Evolutionary conservation across 2,113 vertebrate genomes (phyloP), one percentile per base, ranked within the genome.

Genomic region (Ciconia stormi): DNA sequence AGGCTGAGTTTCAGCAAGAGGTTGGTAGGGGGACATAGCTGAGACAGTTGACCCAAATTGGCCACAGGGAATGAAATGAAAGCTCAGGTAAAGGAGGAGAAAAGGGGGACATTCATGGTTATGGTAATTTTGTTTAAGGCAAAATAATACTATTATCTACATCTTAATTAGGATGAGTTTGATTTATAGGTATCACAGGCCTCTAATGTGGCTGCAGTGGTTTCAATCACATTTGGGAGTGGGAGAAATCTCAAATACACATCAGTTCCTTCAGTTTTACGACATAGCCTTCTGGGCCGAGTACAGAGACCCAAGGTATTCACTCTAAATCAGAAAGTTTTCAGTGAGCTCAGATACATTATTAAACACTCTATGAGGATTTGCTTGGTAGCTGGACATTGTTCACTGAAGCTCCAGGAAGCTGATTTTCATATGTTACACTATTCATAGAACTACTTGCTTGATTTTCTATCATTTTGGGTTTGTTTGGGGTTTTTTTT

Each of bases 21-120:
- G 1, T 66, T 88, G 8, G 7, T 26, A 56, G 10, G 3, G 13
- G 11, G 2, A 46, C 9, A 6, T 16, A 62, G 11, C 4, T 2
- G 0, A 84, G 29, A 79, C 5, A 55, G 7, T 6, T 52, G 36
- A 78, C 32, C 4, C 4, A 10, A 22, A 66, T 18, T 76, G 22
- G 3, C 6, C 6, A 25, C 5, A 30, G 11, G 16, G 40, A 40
- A 90, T 50, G 14, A 36, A 49, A 50, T 26, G 22, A 58, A 79
- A 62, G 5, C 10, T 62, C 6, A 71, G 12, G 5, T 58, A n/a
- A 49, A 70, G 26, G 20, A 38, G 26, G 3, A 62, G 5, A 7
- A 62, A 88, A 12, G 1, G 5, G 3, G 2, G 3, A 38, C 3
- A 10, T 34, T 66, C 50, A 21, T 29, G 5, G 6, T 50, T 44